phyloP scores from a whole-genome alignment of 2,888 invertebrate genomes.

The Xylocampa areola region DNA sequence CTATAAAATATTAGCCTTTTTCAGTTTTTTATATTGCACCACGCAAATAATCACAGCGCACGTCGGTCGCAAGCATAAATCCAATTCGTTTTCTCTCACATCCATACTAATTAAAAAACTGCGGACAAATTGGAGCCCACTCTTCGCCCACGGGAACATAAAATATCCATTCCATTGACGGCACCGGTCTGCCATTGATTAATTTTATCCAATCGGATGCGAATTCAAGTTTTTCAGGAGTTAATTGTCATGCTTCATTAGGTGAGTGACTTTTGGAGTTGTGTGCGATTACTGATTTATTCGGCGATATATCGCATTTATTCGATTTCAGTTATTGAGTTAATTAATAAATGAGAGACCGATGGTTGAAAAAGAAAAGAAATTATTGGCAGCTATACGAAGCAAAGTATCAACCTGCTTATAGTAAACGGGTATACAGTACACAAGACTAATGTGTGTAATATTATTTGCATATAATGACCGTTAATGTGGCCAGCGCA shows the following conservation, averaged over 20 bases:
- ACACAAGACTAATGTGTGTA: conserved; percentile 68
- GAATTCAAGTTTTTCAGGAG: conserved; percentile 82
- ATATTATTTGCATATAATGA: conserved; percentile 89
- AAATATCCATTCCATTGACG: conserved; percentile 86
- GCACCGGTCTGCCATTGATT: conserved; percentile 80
- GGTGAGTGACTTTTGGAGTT: conserved; percentile 65
- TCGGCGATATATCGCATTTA: conserved; percentile 26
- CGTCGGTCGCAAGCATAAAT: conserved; percentile 74
- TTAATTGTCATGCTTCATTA: conserved; percentile 83
- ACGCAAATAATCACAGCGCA: conserved; percentile 62
- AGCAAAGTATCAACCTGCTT: conserved; percentile 55
- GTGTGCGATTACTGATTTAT: conserved; percentile 57
- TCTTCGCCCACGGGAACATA: conserved; percentile 86
- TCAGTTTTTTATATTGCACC: conserved; percentile 60
- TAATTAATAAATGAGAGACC: no score
- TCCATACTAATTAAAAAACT: conserved; percentile 88
- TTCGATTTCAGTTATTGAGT: conserved; percentile 26
- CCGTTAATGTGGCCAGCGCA: conserved; percentile 82
- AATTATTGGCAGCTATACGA: conserved; percentile 31
- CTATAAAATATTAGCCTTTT: conserved; percentile 60
- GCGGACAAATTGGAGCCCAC: conserved; percentile 87
- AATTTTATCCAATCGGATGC: conserved; percentile 85
- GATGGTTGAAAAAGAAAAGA: conserved; percentile 25
- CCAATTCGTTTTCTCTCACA: conserved; percentile 85
- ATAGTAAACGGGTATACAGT: conserved; percentile 55